Evolutionary conservation across 2,113 vertebrate species (phyloP).

Genomic region (Bothrops jararaca): DNA sequence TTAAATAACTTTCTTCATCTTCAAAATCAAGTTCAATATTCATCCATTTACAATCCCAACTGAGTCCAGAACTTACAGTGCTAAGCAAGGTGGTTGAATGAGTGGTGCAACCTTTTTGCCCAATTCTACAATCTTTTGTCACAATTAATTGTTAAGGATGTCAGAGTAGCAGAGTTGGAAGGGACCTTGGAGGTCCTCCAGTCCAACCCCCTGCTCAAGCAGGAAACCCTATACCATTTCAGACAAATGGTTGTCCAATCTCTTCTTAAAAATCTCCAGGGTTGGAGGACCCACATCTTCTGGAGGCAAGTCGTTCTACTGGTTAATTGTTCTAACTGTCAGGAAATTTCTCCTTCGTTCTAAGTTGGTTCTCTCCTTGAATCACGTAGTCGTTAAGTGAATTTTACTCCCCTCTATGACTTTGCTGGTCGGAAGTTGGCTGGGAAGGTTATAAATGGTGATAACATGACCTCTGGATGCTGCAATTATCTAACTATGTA

Average conservation of each 20-base stretch:
- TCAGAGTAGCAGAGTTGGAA: not conserved
- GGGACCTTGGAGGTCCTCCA: not conserved
- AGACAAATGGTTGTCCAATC: not conserved
- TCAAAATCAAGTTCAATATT: constrained; percentile 2
- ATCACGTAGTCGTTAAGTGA: not conserved
- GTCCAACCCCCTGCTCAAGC: not conserved
- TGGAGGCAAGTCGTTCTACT: not conserved
- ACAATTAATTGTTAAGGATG: not conserved
- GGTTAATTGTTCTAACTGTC: not conserved
- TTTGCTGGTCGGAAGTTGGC: not conserved
- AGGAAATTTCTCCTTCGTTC: not conserved
- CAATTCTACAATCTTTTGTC: not conserved
- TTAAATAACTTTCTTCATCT: constrained; percentile 6
- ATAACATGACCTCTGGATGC: not conserved
- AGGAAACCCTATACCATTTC: not conserved
- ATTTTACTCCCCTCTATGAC: not conserved
- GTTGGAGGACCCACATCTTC: not conserved
- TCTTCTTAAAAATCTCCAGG: not conserved
- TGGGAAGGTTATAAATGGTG: not conserved
- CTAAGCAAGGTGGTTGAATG: not conserved
- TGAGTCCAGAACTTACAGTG: not conserved
- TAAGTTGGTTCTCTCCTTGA: not conserved
- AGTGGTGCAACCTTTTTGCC: not conserved
- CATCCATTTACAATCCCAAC: not conserved
- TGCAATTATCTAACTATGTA: not conserved